These are phyloP conservation scores for Meteorus colon DNA, from an alignment of 2,888 invertebrate species.

Conservation along the genomic window DNA sequence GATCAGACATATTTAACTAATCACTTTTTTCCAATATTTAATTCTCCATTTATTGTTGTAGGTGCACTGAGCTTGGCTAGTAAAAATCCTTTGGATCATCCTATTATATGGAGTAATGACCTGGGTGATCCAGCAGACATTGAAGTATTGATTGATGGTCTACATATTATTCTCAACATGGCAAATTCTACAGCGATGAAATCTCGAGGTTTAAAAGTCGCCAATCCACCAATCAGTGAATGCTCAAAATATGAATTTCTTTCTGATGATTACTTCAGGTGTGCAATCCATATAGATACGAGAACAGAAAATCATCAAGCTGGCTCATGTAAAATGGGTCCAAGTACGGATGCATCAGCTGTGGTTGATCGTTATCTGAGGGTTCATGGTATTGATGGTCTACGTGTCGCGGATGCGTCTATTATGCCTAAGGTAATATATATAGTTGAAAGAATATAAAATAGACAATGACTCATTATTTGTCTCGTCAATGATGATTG, in stretches of 20 bases:
- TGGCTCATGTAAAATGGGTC: constrained; percentile 88
- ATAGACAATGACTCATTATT: constrained; percentile 16
- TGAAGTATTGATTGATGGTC: constrained; percentile 78
- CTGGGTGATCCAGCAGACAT: constrained; percentile 80
- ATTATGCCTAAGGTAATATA: constrained; percentile 76
- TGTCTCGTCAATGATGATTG: background rate
- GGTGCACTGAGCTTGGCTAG: constrained; percentile 77
- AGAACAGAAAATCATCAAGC: constrained; percentile 88
- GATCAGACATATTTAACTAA: background rate
- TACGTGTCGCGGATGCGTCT: constrained; percentile 76
- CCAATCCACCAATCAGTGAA: constrained; percentile 28
- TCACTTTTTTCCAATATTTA: background rate
- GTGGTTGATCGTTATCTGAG: constrained; percentile 82
- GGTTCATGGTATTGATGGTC: constrained; percentile 78
- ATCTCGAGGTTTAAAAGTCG: constrained; percentile 49
- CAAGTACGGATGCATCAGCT: constrained; percentile 80
- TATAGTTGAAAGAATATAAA: no score
- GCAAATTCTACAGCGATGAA: constrained; percentile 75
- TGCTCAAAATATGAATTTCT: constrained; percentile 53
- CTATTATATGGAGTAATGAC: constrained; percentile 86
- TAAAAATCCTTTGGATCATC: constrained; percentile 80
- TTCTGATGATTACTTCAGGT: constrained; percentile 83
- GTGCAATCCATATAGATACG: constrained; percentile 80
- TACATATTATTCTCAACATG: constrained; percentile 76
- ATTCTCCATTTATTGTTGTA: constrained; percentile 39